Percentiles rank a stretch among this genome's conserved stretches.
Evolutionary conservation across 2,888 invertebrate genomes (phyloP).

Genomic region (Vesta saturnalis): DNA sequence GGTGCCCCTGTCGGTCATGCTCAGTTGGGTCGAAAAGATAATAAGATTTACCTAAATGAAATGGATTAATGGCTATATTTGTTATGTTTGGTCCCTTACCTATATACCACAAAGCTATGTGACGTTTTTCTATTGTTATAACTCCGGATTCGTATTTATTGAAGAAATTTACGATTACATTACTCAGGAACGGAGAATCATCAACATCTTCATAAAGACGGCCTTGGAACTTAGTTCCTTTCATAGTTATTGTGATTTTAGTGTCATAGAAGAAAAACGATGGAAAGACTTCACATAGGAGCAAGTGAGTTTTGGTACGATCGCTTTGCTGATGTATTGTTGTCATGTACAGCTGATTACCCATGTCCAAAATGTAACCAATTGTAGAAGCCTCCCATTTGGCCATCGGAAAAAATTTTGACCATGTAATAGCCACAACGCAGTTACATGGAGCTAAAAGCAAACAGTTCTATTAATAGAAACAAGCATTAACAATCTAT

Average conservation of each 20-base stretch:
- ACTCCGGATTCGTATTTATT: constrained; percentile 49
- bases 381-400: constrained; percentile 69
- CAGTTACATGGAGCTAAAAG: constrained; percentile 60
- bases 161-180: constrained; percentile 50
- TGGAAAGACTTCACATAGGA: constrained; percentile 50
- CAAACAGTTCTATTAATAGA: too few relatives aligned
- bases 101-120: constrained; percentile 53
- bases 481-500: too few relatives aligned
- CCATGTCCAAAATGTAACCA: constrained; percentile 66
- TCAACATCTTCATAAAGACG: constrained; percentile 40
- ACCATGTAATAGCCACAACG: constrained; percentile 67
- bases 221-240: constrained; percentile 44
- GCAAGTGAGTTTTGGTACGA: constrained; percentile 44
- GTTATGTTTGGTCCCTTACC: constrained; percentile 18
- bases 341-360: constrained; percentile 63
- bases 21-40: constrained; percentile 56
- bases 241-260: constrained; percentile 52
- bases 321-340: constrained; percentile 48
- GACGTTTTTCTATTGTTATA: constrained; percentile 47
- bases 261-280: constrained; percentile 50
- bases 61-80: not conserved
- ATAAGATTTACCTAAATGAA: constrained; percentile 43
- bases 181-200: constrained; percentile 29
- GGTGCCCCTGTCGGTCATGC: constrained; percentile 51
- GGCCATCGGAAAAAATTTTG: constrained; percentile 66